Evolutionary conservation across 1,140 invertebrate species (phyloP), one percentile per base, ranked within the genome.

Genomic region (Diplogasteroides magnus): DNA sequence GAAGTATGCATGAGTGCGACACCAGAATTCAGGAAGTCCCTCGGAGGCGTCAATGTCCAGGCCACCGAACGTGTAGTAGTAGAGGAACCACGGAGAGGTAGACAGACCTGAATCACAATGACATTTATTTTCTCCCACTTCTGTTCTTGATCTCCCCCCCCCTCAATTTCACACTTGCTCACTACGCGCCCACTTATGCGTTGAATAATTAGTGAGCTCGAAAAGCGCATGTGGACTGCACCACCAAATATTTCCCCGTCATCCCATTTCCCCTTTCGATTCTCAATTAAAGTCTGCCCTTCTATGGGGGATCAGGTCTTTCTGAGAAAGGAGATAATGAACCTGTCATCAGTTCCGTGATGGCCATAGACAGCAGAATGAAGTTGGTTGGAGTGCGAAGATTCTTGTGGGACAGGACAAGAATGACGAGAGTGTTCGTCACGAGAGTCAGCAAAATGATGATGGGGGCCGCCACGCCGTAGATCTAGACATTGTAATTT

Each of bases 271-370:
- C 23, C 0, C 15, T 19, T 19, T 19, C 15, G 15, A 19, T 56
- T 56, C 55, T 0, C 15, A 19, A 19, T 23, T 23, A 19, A 56
- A 56, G 15, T 56, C 55, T 56, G 15, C 15, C 55, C 15, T 56
- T 56, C 23, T 19, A 19, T 56, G 15, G 23, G 15, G 23, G 55
- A 56, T 56, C 15, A 56, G 23, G 15, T 56, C 55, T 0, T 19
- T 56, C 55, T 19, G 26, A 15, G 15, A 23, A 14, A n/a, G 26
- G 60, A 26, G 14, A 61, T 61, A 25, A 25, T 37, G 23, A 29
- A 73, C 94, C 88, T 0, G 92, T 94, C 79, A 94, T 88, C 88
- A 93, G 90, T 85, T 96, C 92, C 71, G 90, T 91, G 0, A 95
- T 86, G 0, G 93, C 92, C 91, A 95, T 94, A 6, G 90, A 87